A percentile compares a stretch with the other conserved stretches of the same genome.
These are phyloP conservation scores for Chaetura pelagica DNA, from an alignment of 2,113 vertebrate genomes.

Conservation along the genomic window DNA sequence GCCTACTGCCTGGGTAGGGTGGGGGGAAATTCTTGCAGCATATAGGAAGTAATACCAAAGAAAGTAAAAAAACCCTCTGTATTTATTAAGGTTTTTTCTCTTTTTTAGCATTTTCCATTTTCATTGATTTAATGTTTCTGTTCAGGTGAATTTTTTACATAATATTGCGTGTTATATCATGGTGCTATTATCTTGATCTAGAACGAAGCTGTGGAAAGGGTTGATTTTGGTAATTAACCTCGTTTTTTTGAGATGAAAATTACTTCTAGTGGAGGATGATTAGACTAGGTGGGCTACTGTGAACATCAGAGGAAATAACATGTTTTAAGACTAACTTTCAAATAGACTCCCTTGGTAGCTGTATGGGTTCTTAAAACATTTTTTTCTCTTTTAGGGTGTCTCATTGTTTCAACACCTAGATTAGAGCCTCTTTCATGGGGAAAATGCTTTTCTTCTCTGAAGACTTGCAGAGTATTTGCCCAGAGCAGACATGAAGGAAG, in stretches of 20 bases:
- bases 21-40: not conserved
- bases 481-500: not conserved
- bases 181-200: not conserved
- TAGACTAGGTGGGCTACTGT: not conserved
- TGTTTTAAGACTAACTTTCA: not conserved
- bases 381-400: not conserved
- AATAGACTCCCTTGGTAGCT: not conserved
- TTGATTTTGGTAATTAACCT: not conserved
- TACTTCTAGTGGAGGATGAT: not conserved
- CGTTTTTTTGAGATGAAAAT: not conserved
- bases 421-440: not conserved
- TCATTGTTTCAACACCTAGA: not conserved
- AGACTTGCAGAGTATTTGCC: not conserved
- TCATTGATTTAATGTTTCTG: not conserved
- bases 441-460: not conserved
- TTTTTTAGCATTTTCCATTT: not conserved
- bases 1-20: not conserved
- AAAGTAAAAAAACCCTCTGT: not conserved
- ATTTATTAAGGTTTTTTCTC: not conserved
- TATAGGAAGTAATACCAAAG: not conserved
- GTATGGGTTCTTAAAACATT: not conserved
- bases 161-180: accelerated
- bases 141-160: not conserved
- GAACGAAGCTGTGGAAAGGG: not conserved
- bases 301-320: not conserved